Evolutionary conservation across 2,113 vertebrate species (phyloP), one percentile per base, ranked within the genome.

Genomic region (Ginglymostoma cirratum): DNA sequence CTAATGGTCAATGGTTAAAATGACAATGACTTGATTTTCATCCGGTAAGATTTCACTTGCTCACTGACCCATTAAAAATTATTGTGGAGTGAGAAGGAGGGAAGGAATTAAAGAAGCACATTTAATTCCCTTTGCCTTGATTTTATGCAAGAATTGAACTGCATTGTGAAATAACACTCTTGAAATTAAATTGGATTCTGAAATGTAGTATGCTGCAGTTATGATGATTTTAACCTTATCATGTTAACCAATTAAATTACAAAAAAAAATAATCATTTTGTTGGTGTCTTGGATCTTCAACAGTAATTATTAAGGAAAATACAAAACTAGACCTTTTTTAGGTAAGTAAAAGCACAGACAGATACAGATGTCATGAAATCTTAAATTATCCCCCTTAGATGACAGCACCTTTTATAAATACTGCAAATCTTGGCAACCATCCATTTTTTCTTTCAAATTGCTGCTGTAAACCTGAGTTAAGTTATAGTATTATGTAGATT

Each of bases 1-100:
- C n/a, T 83, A 83, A 83, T 93, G 89, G 61, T 93, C 89, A 19
- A 5, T 66, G 89, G 24, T 93, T 95, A 72, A 70, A 95, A 52
- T 52, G 67, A 95, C 61, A 94, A 21, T 17, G 42, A 7, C 45
- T 48, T 72, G 52, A 30, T 95, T 76, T 70, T 45, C 24, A 95
- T 69, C 48, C 67, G 52, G 12, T 30, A 14, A 52, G 24, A 52
- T 61, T 30, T 48, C 87, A 90, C 48, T 61, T 27, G 30, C 1
- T 17, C 45, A 90, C 45, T 61, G 48, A 95, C 65, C 34, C 34
- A n/a, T 7, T 48, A 52, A 27, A 95, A 72, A 70, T 95, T 52
- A 72, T 45, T 5, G 45, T 34, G 67, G 55, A 67, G 65, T 66
- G 61, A 67, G 80, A 65, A 67, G 48, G 17, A 93, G 89, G 86